Base-by-base conservation (phyloP, 2,113 vertebrate species). In the Alethe diademata region DNA sequence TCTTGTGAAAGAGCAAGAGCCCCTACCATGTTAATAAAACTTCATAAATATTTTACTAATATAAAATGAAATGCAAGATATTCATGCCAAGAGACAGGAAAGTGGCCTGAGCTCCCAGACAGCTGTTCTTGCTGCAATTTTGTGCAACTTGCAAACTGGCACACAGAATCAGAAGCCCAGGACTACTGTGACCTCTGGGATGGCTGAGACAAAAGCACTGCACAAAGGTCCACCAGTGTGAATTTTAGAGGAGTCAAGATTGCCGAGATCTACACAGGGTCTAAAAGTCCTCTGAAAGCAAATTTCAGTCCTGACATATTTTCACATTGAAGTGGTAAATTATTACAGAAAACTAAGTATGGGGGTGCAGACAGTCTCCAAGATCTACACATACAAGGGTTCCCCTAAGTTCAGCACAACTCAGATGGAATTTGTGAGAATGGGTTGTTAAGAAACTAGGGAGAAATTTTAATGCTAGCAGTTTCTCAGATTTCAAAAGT, bases 41-140 rank as follows among this genome's bases (percentile, higher is more conserved):
- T 92, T 93, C 90, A 95, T 75, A 94, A 91, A 94, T 86, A 86
- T 88, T 96, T 96, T 92, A 92, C 48, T 92, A 90, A 93, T 83
- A 84, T 67, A 86, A 94, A 96, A 84, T 83, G 48, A 72, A 95
- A 96, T 61, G 90, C 14, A 62, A 57, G 36, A 13, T 57, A 31
- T 65, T 88, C 48, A 50, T 84, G 80, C 80, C 73, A 86, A 57
- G 38, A 95, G 72, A 23, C 57, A 48, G 47, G 11, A 8, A 78
- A 78, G 50, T 35, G 36, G 70, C 2, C 7, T 35, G 78, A 80
- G 40, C 51, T 86, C 60, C 54, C 51, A 71, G 25, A 70, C 18
- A 76, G 67, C 75, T 92, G 42, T 18, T 86, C 56, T 51, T 62
- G 24, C 42, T 42, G 26, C 42, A 56, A 4, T 76, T 80, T 48